Evolutionary conservation across 2,797 vertebrate genomes (phyloP).

Genomic region (Hydrophis major): DNA sequence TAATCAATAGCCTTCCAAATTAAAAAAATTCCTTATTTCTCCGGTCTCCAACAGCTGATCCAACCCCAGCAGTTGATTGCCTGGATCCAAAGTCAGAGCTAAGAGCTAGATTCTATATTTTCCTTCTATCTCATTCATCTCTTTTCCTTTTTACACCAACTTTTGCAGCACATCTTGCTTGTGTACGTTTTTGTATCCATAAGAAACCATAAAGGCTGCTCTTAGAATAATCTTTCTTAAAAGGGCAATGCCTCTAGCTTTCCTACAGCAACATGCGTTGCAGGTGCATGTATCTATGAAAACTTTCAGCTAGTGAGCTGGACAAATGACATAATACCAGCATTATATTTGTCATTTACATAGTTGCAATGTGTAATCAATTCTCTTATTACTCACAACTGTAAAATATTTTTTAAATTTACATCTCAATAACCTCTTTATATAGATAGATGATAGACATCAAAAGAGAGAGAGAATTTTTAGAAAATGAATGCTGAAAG

Average conservation of each 20-base stretch:
- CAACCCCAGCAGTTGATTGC: neutral
- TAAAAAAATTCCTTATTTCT: neutral
- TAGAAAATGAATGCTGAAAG: neutral
- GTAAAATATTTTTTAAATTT: neutral
- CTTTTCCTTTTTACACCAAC: neutral
- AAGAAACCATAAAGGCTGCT: constrained; percentile 19
- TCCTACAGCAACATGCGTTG: neutral
- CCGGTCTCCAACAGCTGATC: neutral
- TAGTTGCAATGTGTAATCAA: neutral
- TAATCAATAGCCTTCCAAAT: neutral
- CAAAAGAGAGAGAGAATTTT: neutral
- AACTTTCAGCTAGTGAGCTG: neutral
- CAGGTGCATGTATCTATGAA: neutral
- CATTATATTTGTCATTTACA: neutral
- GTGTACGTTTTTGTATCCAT: constrained; percentile 20
- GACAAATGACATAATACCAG: neutral
- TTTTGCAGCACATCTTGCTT: constrained; percentile 25
- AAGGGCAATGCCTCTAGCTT: constrained; percentile 50
- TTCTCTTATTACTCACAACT: neutral
- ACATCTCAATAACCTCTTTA: neutral
- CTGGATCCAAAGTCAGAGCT: neutral
- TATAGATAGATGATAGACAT: neutral
- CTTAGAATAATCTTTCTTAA: constrained; percentile 48
- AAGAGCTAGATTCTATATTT: neutral
- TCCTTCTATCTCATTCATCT: no score